Conservation (phyloP, 1,140 invertebrate species). For the Calephelis nemesis region DNA sequence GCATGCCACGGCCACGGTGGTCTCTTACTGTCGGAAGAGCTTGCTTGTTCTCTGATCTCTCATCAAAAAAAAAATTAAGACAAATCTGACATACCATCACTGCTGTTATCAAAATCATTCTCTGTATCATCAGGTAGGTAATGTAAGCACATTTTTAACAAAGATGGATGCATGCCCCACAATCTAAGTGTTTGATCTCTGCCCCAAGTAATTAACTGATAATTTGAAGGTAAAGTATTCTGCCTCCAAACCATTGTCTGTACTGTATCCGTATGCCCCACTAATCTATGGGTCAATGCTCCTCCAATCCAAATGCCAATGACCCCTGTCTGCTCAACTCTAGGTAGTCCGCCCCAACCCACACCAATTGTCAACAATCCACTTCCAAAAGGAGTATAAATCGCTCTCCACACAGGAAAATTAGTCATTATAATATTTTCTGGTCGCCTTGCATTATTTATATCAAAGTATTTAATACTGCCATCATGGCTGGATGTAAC, state of each 20-base stretch:
- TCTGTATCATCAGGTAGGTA: constrained; percentile 77
- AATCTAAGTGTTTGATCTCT: constrained; percentile 95
- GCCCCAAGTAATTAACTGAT: constrained; percentile 97
- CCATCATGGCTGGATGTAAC: constrained; percentile 97
- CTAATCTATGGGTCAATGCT: constrained; percentile 81
- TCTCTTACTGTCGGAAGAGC: no score
- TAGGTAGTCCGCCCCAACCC: constrained; percentile 73
- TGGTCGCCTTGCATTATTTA: constrained; percentile 88
- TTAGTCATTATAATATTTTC: constrained; percentile 91
- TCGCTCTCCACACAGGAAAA: constrained; percentile 95
- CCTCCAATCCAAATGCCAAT: constrained; percentile 75
- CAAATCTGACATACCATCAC: constrained; percentile 58
- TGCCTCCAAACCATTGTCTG: constrained; percentile 96
- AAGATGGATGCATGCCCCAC: constrained; percentile 92
- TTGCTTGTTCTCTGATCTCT: no score
- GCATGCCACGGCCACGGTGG: no score
- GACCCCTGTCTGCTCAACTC: constrained; percentile 74
- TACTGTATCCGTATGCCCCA: constrained; percentile 95
- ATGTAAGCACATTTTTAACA: constrained; percentile 86
- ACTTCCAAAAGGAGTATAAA: constrained; percentile 95
- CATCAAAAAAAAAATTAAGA: constrained; percentile 7
- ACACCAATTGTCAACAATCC: constrained; percentile 91
- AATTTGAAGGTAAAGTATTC: constrained; percentile 83
- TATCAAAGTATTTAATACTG: constrained; percentile 96
- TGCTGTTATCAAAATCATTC: constrained; percentile 69